Evolutionary conservation across 92 coral and sea anemone genomes (phyloP).

Genomic region (Siderastrea radians): DNA sequence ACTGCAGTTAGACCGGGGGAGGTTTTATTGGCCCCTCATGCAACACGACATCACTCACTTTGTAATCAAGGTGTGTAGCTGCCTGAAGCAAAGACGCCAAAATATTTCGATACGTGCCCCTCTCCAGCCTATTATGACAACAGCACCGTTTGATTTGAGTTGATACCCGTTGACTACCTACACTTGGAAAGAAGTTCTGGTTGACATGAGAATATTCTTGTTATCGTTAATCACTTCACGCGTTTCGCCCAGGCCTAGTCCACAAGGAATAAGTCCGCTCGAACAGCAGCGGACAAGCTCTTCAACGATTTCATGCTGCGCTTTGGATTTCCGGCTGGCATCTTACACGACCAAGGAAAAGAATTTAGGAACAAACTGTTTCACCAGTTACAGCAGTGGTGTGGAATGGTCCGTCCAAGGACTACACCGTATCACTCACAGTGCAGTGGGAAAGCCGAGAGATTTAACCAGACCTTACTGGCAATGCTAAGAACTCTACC

Average conservation of each 20-base stretch:
- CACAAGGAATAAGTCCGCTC: slow-evolving; percentile 46
- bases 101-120: slow-evolving; percentile 40
- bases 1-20: no score
- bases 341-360: slow-evolving; percentile 50
- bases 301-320: slow-evolving; percentile 51
- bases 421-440: slow-evolving; percentile 51
- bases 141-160: slow-evolving; percentile 6
- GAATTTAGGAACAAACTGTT: slow-evolving; percentile 60
- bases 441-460: no score
- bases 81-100: slow-evolving; percentile 64
- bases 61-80: slow-evolving; percentile 43
- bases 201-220: slow-evolving; percentile 56
- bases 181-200: slow-evolving; percentile 40
- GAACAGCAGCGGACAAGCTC: slow-evolving; percentile 41
- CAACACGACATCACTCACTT: slow-evolving; percentile 41
- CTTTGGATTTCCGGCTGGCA: slow-evolving; percentile 33
- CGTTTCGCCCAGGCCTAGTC: slow-evolving; percentile 63
- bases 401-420: slow-evolving; percentile 27
- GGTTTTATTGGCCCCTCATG: slow-evolving; percentile 50
- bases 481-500: slow-evolving; percentile 46
- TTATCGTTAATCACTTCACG: slow-evolving; percentile 59
- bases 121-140: slow-evolving; percentile 37
- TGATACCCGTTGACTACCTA: no score
- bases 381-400: slow-evolving; percentile 13
- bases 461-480: slow-evolving; percentile 31